Conservation (phyloP, 2,113 vertebrate species). For the Syrmaticus mikado region DNA sequence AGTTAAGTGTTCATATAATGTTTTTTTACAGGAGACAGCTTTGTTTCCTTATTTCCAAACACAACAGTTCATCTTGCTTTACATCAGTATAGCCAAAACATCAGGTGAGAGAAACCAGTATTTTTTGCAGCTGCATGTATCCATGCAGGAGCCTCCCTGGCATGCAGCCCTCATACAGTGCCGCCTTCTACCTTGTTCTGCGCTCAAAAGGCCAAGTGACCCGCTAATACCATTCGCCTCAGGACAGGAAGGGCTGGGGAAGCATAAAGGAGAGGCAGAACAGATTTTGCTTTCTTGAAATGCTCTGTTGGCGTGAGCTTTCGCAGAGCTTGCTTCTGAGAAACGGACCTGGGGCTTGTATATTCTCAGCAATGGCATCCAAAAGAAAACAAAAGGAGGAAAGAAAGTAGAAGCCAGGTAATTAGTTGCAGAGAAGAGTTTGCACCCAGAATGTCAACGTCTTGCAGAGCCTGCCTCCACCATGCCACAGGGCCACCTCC, state of each 20-base stretch:
- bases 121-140: slow-evolving; percentile 40
- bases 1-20: slow-evolving; percentile 57
- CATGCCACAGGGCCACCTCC: rapidly evolving
- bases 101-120: slow-evolving; percentile 56
- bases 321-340: neutral
- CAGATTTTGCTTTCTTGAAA: neutral
- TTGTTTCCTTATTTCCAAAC: slow-evolving; percentile 67
- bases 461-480: neutral
- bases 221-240: rapidly evolving
- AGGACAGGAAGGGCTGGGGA: neutral
- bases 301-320: neutral
- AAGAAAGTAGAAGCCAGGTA: neutral
- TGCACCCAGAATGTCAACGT: neutral
- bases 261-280: neutral
- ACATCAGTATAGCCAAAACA: slow-evolving; percentile 45
- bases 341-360: neutral
- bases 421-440: neutral
- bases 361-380: neutral
- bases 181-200: slow-evolving; percentile 51
- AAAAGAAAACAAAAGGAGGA: neutral
- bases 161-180: neutral
- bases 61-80: slow-evolving; percentile 58
- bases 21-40: slow-evolving; percentile 70
- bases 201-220: neutral
- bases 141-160: neutral